Base-by-base conservation (phyloP, 1,140 invertebrate genomes). In the Camponotus floridanus region DNA sequence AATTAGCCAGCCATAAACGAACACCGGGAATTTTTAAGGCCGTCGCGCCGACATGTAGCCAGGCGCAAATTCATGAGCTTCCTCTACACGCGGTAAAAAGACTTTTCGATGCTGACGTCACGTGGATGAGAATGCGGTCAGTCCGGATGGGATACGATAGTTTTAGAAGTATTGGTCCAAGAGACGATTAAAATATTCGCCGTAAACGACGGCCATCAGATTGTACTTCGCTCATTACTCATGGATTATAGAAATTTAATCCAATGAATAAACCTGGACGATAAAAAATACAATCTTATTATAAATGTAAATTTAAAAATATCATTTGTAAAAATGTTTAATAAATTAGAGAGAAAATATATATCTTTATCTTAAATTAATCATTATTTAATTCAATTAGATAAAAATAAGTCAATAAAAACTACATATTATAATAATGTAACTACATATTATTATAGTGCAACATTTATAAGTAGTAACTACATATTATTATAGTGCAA, bases 1-100 rank as follows among this genome's bases (percentile, higher is more conserved):
- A 92, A 92, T 91, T 88, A 91, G 87, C 88, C 68, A 78, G 88
- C 86, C 85, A 90, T 91, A 92, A 92, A 91, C 88, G 86, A 90
- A 89, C 86, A 85, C 76, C 67, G 88, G 68, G 90, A 90, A 92
- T 89, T 92, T 91, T 92, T 87, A 90, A 91, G 74, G 67, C 86
- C 87, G 80, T 71, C 86, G 79, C 57, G 76, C 57, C 45, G 85
- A 84, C 89, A 86, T 88, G 89, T 90, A 89, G 85, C 85, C 81
- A 57, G 86, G 67, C 90, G 90, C 85, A 90, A 91, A 91, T 90
- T 88, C 89, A 91, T 88, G 89, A 88, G 87, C 74, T 90, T 88
- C 83, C 74, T 85, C 79, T 64, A 51, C 31, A 48, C 74, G 9
- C 65, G 76, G 90, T 90, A 91, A 91, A 79, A 71, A 87, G 89